Evolutionary conservation across 2,113 vertebrate species (phyloP).

Genomic region (Heterotis niloticus): DNA sequence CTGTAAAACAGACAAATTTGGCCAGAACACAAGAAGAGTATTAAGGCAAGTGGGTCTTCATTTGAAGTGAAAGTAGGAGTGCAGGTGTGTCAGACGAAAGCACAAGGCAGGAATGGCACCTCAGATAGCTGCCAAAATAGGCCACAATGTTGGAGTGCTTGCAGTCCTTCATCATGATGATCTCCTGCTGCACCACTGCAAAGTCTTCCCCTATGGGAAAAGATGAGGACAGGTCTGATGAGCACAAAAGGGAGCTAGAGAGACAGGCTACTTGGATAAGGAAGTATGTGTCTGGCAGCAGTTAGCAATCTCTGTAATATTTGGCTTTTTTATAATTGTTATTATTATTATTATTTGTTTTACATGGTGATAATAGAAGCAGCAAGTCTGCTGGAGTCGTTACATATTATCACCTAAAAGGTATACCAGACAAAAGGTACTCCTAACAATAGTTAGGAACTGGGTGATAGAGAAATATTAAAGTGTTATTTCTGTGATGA

Average conservation of each 20-base stretch:
- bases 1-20: too few species aligned
- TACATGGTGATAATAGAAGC: too few species aligned
- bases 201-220: conserved; percentile 90
- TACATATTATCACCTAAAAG: background rate
- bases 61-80: too few species aligned
- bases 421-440: too few species aligned
- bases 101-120: conserved; percentile 59
- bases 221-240: background rate
- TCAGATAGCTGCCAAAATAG: conserved; percentile 98
- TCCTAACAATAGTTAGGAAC: too few species aligned
- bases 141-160: conserved; percentile 98
- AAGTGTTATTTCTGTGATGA: too few species aligned
- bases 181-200: conserved; percentile 98
- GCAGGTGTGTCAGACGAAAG: too few species aligned
- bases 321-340: too few species aligned
- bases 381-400: too few species aligned
- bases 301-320: background rate
- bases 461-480: too few species aligned
- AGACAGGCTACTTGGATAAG: background rate
- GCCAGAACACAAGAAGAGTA: too few species aligned
- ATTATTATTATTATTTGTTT: background rate
- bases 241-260: background rate
- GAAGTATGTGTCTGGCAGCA: background rate
- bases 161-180: conserved; percentile 99
- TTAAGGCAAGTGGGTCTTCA: too few species aligned